These are phyloP conservation scores for Girardinichthys multiradiatus DNA, from an alignment of 2,113 vertebrate species.

Conservation along the genomic window DNA sequence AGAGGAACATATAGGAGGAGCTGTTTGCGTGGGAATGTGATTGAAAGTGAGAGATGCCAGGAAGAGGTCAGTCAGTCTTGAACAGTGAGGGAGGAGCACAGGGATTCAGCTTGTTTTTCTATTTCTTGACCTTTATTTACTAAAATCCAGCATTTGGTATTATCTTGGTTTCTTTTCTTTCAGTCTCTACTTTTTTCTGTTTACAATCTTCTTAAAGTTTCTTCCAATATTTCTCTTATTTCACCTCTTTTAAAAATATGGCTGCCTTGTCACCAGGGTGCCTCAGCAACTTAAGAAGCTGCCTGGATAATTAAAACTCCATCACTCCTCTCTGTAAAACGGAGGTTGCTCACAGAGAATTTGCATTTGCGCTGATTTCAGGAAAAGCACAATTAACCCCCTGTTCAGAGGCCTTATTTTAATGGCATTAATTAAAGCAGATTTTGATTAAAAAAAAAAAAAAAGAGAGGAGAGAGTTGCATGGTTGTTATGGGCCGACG, in stretches of 20 bases:
- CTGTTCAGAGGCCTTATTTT: conserved; percentile 24
- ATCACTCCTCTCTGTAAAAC: conserved; percentile 19
- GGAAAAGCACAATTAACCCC: conserved; percentile 53
- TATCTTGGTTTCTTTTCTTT: neutral
- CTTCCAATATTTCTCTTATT: neutral
- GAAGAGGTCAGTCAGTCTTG: conserved; percentile 8
- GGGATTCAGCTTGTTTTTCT: neutral
- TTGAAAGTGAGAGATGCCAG: conserved; percentile 15
- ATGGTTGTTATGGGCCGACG: conserved; percentile 19
- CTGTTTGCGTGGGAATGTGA: conserved; percentile 23
- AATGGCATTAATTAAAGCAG: conserved; percentile 56
- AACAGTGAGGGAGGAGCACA: neutral
- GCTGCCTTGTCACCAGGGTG: neutral
- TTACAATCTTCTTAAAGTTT: neutral
- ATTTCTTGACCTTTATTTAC: neutral
- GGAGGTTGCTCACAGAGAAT: conserved; percentile 32
- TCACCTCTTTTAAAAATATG: conserved; percentile 28
- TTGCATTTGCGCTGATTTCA: conserved; percentile 43
- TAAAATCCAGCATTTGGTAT: no score
- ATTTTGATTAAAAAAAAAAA: conserved; percentile 34
- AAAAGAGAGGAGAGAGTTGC: neutral
- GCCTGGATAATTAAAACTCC: conserved; percentile 56
- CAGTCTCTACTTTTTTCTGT: neutral
- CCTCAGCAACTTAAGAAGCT: conserved; percentile 33
- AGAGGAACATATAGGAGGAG: neutral